Conservation (phyloP, 2,797 vertebrate genomes). For the Phoebastria nigripes region DNA sequence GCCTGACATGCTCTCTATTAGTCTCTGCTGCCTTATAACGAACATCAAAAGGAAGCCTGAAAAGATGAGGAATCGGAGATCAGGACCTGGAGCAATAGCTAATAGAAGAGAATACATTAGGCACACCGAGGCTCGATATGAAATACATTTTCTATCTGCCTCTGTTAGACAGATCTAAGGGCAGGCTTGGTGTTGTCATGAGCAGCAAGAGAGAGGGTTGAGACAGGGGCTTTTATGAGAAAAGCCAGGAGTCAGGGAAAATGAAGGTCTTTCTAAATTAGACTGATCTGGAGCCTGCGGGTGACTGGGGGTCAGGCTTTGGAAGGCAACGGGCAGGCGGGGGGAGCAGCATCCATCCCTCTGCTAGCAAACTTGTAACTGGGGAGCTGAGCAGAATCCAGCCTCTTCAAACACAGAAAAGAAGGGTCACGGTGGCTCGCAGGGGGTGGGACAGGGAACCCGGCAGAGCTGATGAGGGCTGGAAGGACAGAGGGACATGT, state of each 20-base stretch:
- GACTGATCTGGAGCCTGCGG: neutral
- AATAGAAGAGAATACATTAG: conserved; percentile 16
- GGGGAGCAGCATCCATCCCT: neutral
- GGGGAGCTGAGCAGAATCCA: neutral
- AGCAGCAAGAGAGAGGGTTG: neutral
- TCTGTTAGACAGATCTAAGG: conserved; percentile 24
- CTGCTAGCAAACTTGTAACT: neutral
- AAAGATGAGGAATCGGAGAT: conserved; percentile 13
- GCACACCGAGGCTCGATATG: neutral
- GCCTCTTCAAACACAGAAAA: neutral
- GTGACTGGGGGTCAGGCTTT: rapidly evolving
- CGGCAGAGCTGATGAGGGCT: neutral
- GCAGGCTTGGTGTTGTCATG: neutral
- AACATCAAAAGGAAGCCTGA: conserved; percentile 49
- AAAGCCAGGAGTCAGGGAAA: neutral
- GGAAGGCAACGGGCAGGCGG: rapidly evolving
- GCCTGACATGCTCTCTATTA: neutral
- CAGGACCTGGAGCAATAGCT: neutral
- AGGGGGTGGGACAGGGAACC: neutral
- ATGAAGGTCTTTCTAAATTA: neutral
- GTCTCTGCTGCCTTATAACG: neutral
- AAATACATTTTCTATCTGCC: conserved; percentile 8
- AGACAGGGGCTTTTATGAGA: neutral
- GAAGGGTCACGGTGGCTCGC: neutral
- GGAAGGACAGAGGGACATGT: neutral